These are phyloP conservation scores for Sebastes steindachneri DNA, from an alignment of 2,797 vertebrate species.

Conservation along the genomic window DNA sequence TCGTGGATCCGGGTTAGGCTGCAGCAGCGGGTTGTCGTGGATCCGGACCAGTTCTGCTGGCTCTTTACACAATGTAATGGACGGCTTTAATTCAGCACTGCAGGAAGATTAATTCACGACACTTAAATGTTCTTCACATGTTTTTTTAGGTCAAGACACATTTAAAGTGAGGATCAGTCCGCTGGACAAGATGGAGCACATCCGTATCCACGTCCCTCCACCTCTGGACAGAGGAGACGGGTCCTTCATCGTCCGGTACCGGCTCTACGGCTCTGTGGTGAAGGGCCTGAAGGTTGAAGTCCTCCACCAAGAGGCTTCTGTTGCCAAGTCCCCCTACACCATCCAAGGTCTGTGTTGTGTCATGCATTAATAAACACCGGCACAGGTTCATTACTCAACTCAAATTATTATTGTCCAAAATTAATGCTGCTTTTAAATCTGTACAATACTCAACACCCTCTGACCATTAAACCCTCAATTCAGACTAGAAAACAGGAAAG, in stretches of 20 bases:
- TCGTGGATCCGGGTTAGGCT: no score
- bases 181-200: constrained; percentile 82
- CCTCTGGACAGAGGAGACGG: constrained; percentile 92
- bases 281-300: constrained; percentile 88
- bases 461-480: no score
- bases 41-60: no score
- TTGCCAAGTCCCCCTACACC: constrained; percentile 90
- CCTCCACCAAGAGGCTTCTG: constrained; percentile 82
- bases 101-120: not conserved
- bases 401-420: not conserved
- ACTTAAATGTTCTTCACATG: not conserved
- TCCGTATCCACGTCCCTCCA: constrained; percentile 86
- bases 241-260: constrained; percentile 90
- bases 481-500: no score
- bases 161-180: constrained; percentile 90
- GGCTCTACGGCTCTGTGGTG: constrained; percentile 85
- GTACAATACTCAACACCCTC: no score
- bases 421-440: no score
- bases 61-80: not conserved
- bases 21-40: no score
- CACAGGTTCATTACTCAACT: not conserved
- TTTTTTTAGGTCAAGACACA: constrained; percentile 79
- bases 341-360: constrained; percentile 78
- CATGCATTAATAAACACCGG: not conserved
- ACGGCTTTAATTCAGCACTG: not conserved